Evolutionary conservation across 2,113 vertebrate genomes (phyloP).

Genomic region (Rostratula benghalensis): DNA sequence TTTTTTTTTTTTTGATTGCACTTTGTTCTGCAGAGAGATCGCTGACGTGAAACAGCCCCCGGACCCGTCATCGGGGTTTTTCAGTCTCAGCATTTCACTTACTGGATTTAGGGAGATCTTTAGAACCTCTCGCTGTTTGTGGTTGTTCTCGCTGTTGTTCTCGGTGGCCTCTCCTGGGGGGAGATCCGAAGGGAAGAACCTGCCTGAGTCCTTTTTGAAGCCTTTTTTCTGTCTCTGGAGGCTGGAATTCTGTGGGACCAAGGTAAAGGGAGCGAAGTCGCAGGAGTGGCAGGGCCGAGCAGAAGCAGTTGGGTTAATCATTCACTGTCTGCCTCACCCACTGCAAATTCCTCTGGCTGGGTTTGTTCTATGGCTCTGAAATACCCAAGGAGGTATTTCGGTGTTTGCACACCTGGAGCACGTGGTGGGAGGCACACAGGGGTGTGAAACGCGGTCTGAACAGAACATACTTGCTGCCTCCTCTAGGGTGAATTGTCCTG

Average conservation of each 20-base stretch:
- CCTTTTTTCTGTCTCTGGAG: neutral
- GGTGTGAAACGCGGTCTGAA: rapidly evolving
- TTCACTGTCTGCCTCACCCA: neutral
- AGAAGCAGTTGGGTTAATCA: neutral
- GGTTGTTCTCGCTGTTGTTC: no score
- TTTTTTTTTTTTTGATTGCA: neutral
- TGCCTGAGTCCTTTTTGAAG: neutral
- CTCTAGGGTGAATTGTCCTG: neutral
- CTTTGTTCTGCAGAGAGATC: neutral
- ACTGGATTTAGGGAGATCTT: neutral
- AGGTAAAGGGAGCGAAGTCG: neutral
- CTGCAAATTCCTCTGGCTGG: neutral
- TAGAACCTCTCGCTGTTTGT: neutral
- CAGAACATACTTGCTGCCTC: neutral
- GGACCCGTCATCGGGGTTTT: neutral
- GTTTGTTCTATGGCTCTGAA: neutral
- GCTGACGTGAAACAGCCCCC: neutral
- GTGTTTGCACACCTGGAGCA: neutral
- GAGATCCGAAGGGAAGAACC: neutral
- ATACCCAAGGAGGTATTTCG: neutral
- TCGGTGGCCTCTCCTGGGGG: neutral
- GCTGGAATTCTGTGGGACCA: neutral
- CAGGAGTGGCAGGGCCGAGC: neutral
- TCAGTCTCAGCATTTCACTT: conserved; percentile 34
- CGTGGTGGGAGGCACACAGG: rapidly evolving